Conservation (phyloP, 1,140 invertebrate species). For the Meloidogyne hapla region DNA sequence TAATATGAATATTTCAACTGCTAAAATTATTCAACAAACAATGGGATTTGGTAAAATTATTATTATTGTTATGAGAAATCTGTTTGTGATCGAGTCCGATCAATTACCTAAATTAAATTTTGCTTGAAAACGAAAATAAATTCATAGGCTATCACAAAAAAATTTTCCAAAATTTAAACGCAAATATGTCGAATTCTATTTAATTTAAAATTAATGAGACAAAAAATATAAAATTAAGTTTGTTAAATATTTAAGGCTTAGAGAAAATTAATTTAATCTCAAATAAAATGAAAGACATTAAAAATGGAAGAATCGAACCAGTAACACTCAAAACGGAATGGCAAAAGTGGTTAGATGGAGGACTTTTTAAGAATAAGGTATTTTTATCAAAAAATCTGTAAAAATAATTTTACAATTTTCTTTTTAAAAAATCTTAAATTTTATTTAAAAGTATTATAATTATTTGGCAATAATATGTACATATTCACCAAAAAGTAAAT, state of each 20-base stretch:
- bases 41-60: neutral
- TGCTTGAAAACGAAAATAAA: too few relatives aligned
- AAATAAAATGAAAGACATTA: neutral
- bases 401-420: too few relatives aligned
- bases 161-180: too few relatives aligned
- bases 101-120: too few relatives aligned
- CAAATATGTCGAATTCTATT: too few relatives aligned
- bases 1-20: conserved; percentile 8
- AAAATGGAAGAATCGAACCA: neutral
- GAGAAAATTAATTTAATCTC: neutral
- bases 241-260: neutral
- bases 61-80: too few relatives aligned
- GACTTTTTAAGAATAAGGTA: neutral
- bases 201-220: too few relatives aligned
- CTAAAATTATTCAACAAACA: conserved; percentile 22
- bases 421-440: too few relatives aligned
- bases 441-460: neutral
- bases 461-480: neutral
- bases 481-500: neutral
- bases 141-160: too few relatives aligned
- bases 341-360: neutral
- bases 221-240: too few relatives aligned
- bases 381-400: neutral
- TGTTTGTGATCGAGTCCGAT: too few relatives aligned
- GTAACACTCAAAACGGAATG: neutral